Evolutionary conservation across 2,797 vertebrate species (phyloP).

Genomic region (Morelia viridis): DNA sequence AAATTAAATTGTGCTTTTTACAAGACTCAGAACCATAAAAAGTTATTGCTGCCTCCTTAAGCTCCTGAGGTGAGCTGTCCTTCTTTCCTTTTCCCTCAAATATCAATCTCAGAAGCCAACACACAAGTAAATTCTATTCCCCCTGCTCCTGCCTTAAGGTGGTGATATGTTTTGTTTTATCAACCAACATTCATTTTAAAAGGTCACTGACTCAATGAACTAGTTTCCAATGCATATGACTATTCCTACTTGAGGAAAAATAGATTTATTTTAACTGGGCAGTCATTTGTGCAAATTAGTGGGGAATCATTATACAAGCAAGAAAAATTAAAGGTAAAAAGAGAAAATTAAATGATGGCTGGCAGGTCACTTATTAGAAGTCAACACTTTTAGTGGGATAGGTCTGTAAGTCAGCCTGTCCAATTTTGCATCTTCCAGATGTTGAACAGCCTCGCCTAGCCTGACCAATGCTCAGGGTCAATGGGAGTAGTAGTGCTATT

Average conservation of each 20-base stretch:
- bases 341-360: conserved; percentile 7
- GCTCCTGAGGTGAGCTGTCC: conserved; percentile 42
- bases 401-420: not conserved
- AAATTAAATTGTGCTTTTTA: conserved; percentile 48
- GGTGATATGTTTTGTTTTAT: conserved; percentile 52
- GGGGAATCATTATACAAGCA: conserved; percentile 13
- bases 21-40: conserved; percentile 38
- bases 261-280: conserved; percentile 58
- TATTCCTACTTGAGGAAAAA: conserved; percentile 53
- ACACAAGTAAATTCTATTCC: conserved; percentile 53
- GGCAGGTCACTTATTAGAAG: conserved; percentile 11
- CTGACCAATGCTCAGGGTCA: not conserved
- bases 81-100: conserved; percentile 42
- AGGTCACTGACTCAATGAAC: conserved; percentile 64
- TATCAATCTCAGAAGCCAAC: conserved; percentile 50
- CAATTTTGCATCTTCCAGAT: not conserved
- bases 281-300: conserved; percentile 58
- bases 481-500: not conserved
- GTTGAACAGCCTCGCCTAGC: not conserved
- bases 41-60: conserved; percentile 25
- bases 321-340: conserved; percentile 43
- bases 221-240: conserved; percentile 51
- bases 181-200: conserved; percentile 59
- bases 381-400: not conserved
- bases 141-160: conserved; percentile 46